These are phyloP conservation scores for Epinephelus fuscoguttatus DNA, from an alignment of 2,113 vertebrate species.

Conservation along the genomic window DNA sequence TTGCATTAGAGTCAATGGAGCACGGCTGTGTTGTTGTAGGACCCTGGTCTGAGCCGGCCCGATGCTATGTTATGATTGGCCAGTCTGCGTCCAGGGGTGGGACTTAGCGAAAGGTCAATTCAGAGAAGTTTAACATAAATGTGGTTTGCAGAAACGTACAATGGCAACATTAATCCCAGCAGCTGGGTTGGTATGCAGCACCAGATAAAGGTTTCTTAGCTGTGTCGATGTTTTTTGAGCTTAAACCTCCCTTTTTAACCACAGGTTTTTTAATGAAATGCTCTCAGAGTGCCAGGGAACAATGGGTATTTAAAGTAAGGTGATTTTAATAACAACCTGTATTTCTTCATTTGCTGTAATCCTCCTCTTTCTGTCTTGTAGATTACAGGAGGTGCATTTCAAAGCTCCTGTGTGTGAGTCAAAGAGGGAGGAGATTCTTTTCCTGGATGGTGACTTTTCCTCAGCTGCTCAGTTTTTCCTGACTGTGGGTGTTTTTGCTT, in stretches of 20 bases:
- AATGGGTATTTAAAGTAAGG: not conserved
- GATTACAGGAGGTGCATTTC: constrained; percentile 96
- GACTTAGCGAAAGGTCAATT: no score
- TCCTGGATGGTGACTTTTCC: constrained; percentile 93
- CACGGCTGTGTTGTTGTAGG: no score
- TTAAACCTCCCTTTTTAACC: not conserved
- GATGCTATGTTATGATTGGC: no score
- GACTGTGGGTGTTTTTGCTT: constrained; percentile 94
- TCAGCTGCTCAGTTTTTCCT: constrained; percentile 94
- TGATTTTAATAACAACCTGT: not conserved
- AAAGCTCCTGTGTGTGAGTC: constrained; percentile 91
- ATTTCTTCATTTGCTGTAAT: not conserved
- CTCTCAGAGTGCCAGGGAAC: not conserved
- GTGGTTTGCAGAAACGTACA: no score
- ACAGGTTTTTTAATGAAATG: not conserved
- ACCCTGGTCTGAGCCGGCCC: no score
- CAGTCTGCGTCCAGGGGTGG: no score
- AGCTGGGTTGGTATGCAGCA: not conserved
- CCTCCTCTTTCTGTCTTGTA: constrained; percentile 69
- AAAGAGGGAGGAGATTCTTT: constrained; percentile 88
- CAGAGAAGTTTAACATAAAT: no score
- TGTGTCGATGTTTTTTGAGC: not conserved
- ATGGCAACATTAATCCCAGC: not conserved
- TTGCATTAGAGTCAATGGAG: no score
- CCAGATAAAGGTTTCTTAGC: not conserved